Conservation (phyloP, 2,113 vertebrate species). For the Montifringilla adamsi region DNA sequence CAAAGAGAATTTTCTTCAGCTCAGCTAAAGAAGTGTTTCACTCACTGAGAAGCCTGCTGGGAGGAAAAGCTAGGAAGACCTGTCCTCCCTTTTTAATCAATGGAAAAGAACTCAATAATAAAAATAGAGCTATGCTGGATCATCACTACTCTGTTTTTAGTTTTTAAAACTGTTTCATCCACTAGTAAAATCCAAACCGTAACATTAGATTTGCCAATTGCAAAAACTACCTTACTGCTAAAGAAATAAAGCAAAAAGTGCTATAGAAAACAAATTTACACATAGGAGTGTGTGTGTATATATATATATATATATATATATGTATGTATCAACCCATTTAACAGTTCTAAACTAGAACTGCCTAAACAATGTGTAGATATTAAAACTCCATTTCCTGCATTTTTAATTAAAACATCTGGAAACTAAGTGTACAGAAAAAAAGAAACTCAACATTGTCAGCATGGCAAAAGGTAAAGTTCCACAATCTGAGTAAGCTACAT, state of each 20-base stretch:
- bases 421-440: not conserved
- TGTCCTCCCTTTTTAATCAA: not conserved
- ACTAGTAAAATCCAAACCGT: not conserved
- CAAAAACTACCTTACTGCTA: not conserved
- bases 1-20: conserved; percentile 6
- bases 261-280: not conserved
- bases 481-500: not conserved
- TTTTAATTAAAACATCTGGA: not conserved
- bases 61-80: not conserved
- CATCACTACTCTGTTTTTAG: not conserved
- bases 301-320: too few species aligned
- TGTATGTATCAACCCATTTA: not conserved
- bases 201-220: not conserved
- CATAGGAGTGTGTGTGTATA: accelerated
- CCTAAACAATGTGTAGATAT: not conserved
- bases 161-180: not conserved
- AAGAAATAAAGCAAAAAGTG: not conserved
- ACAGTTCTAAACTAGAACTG: not conserved
- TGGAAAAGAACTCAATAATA: not conserved
- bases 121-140: not conserved
- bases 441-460: not conserved
- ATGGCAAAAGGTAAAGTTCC: not conserved
- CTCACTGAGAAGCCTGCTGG: not conserved
- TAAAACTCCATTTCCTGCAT: not conserved
- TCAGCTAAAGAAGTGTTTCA: not conserved